Conservation (phyloP, 2,888 invertebrate species). For the Atethmia centrago region DNA sequence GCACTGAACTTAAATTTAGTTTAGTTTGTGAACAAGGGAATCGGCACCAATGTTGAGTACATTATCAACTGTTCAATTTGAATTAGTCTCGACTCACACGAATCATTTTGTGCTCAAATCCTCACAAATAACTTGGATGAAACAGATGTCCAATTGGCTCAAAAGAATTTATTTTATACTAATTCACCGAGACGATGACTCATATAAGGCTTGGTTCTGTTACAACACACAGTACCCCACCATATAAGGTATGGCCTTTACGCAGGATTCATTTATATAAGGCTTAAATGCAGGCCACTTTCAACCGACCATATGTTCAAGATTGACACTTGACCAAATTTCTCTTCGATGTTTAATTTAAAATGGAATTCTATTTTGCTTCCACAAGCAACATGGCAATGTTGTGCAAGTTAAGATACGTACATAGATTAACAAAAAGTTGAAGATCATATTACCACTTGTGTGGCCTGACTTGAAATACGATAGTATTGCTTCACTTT, state of each 20-base stretch:
- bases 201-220: slow-evolving; percentile 83
- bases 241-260: slow-evolving; percentile 88
- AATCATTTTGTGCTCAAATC: slow-evolving; percentile 60
- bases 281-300: slow-evolving; percentile 87
- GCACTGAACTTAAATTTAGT: too few species aligned
- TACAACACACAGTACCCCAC: slow-evolving; percentile 82
- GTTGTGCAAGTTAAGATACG: slow-evolving; percentile 49
- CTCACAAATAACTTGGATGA: slow-evolving; percentile 63
- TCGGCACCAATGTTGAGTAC: slow-evolving; percentile 27
- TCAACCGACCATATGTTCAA: slow-evolving; percentile 88
- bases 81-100: slow-evolving; percentile 64
- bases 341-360: slow-evolving; percentile 73
- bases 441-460: slow-evolving; percentile 56
- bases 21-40: too few species aligned
- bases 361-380: slow-evolving; percentile 53
- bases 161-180: slow-evolving; percentile 84
- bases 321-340: slow-evolving; percentile 87
- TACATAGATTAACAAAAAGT: slow-evolving; percentile 53
- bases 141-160: slow-evolving; percentile 87
- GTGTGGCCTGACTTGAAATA: slow-evolving; percentile 70
- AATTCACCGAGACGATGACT: slow-evolving; percentile 85
- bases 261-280: slow-evolving; percentile 87
- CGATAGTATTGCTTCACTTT: slow-evolving; percentile 61
- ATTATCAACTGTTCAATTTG: slow-evolving; percentile 23
- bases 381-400: slow-evolving; percentile 30